A percentile compares a stretch with the other conserved stretches of the same genome.
phyloP scores from a whole-genome alignment of 1,140 invertebrate genomes.

The Anagrus nilaparvatae region DNA sequence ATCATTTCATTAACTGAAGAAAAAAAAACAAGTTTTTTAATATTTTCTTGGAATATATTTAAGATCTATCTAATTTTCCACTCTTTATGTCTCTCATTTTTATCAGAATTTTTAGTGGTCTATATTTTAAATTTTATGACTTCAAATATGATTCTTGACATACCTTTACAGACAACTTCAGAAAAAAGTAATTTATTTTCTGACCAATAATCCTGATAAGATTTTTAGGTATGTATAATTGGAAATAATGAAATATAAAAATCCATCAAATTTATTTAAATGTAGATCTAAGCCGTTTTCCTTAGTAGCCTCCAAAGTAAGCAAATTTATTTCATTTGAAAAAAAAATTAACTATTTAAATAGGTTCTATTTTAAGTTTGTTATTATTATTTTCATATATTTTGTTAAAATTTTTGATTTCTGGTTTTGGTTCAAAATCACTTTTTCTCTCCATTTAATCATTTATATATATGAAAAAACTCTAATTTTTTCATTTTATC shows the following conservation, averaged over 20 bases:
- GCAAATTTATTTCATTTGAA: too few species aligned
- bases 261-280: conserved; percentile 14
- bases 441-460: too few species aligned
- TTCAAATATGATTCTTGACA: conserved; percentile 12
- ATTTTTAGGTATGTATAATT: conserved; percentile 11
- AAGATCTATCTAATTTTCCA: conserved; percentile 16
- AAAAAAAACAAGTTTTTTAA: conserved; percentile 11
- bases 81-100: conserved; percentile 12
- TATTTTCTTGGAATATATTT: conserved; percentile 11
- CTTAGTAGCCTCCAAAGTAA: too few species aligned
- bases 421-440: too few species aligned
- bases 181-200: conserved; percentile 9
- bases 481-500: too few species aligned
- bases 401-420: too few species aligned
- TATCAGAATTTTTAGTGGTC: conserved; percentile 12
- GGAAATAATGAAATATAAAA: conserved; percentile 14
- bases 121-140: conserved; percentile 11
- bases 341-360: too few species aligned
- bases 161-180: conserved; percentile 8
- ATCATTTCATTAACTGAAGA: conserved; percentile 16
- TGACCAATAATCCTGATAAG: conserved; percentile 14
- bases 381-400: too few species aligned
- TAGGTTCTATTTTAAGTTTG: too few species aligned
- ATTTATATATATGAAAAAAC: too few species aligned
- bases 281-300: too few species aligned